Conservation (phyloP, 2,797 vertebrate genomes). For the Percopsis omiscomaycus region DNA sequence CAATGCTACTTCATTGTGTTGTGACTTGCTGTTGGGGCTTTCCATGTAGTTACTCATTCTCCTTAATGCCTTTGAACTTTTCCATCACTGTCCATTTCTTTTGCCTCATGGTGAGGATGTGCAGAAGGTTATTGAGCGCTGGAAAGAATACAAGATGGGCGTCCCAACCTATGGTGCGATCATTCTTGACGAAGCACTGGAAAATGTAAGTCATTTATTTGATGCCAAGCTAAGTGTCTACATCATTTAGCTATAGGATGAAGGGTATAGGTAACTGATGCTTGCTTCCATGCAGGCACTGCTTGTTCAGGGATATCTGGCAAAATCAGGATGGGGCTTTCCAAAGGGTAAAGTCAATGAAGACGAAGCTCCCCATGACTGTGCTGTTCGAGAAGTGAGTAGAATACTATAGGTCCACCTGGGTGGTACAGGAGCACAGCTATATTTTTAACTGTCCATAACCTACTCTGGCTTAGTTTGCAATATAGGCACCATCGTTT, state of each 20-base stretch:
- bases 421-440: too few relatives aligned
- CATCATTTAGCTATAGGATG: not conserved
- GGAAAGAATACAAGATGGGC: slow-evolving; percentile 99
- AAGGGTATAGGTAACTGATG: not conserved
- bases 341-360: slow-evolving; percentile 99
- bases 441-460: too few relatives aligned
- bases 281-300: slow-evolving; percentile 77
- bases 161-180: slow-evolving; percentile 99
- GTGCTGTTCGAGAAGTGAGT: slow-evolving; percentile 92
- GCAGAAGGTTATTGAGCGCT: slow-evolving; percentile 93
- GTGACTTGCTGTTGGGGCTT: not conserved
- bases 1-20: too few relatives aligned
- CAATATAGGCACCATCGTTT: too few relatives aligned
- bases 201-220: slow-evolving; percentile 84
- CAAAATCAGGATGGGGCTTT: slow-evolving; percentile 98
- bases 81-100: slow-evolving; percentile 96
- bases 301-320: slow-evolving; percentile 96
- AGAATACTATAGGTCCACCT: not conserved
- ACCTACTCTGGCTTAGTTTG: too few relatives aligned
- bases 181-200: slow-evolving; percentile 93
- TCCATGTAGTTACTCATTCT: slow-evolving; percentile 25
- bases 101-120: slow-evolving; percentile 96
- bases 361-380: slow-evolving; percentile 95
- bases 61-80: slow-evolving; percentile 86
- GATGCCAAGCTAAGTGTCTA: not conserved